phyloP scores from a whole-genome alignment of 2,797 vertebrate species.

The Premnoplex brunnescens region DNA sequence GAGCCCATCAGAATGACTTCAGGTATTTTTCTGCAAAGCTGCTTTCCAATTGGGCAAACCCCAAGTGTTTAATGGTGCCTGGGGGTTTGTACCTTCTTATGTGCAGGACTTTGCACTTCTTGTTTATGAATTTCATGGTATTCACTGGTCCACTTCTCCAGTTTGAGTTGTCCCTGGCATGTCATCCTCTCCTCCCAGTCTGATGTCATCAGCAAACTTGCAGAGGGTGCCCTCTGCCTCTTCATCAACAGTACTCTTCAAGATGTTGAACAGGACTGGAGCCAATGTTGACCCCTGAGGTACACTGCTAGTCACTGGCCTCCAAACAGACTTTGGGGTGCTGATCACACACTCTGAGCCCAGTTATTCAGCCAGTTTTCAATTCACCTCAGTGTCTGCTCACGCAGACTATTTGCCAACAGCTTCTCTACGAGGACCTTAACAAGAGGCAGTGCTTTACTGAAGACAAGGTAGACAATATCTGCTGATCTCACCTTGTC shows the following conservation, averaged over 20 bases:
- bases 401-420: neutral
- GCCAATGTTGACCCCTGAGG: neutral
- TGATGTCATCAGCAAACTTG: neutral
- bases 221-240: neutral
- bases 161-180: neutral
- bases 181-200: neutral
- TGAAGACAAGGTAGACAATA: neutral
- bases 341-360: neutral
- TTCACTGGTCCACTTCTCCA: neutral
- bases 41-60: neutral
- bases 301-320: neutral
- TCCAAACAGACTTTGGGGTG: neutral
- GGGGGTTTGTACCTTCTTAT: neutral
- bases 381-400: neutral
- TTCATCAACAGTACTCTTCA: neutral
- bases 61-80: neutral
- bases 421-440: too few species aligned
- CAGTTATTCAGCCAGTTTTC: neutral
- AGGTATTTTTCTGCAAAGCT: neutral
- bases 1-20: neutral
- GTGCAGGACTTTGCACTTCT: neutral
- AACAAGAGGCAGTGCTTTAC: neutral
- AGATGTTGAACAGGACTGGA: neutral
- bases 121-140: neutral
- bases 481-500: neutral